Evolutionary conservation across 1,140 invertebrate species (phyloP).

Genomic region (Papilio dardanus): DNA sequence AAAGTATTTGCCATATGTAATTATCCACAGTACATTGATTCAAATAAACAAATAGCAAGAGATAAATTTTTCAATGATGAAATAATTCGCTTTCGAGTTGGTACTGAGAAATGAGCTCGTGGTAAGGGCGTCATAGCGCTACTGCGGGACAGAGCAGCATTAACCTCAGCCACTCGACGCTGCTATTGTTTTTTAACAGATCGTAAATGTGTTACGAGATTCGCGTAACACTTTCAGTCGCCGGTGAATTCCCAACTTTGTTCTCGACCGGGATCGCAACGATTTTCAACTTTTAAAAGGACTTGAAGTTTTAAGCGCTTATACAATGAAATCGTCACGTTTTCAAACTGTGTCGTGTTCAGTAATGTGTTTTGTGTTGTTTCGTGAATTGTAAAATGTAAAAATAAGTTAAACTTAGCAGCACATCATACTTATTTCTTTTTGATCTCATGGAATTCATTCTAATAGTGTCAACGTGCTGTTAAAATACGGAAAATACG

Average conservation of each 20-base stretch:
- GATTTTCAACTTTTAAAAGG: conserved; percentile 24
- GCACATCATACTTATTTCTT: no score
- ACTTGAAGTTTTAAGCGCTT: conserved; percentile 21
- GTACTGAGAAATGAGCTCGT: not conserved
- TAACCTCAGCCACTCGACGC: conserved; percentile 24
- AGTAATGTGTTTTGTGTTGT: not conserved
- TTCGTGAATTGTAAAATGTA: not conserved
- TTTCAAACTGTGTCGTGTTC: not conserved
- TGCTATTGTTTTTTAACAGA: conserved; percentile 27
- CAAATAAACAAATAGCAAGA: no score
- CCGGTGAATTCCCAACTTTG: conserved; percentile 27
- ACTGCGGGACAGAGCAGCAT: conserved; percentile 25
- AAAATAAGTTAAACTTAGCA: not conserved
- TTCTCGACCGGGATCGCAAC: not conserved
- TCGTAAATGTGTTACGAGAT: conserved; percentile 35
- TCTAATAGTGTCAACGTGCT: no score
- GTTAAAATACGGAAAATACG: no score
- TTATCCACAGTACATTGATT: no score
- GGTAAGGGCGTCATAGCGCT: conserved; percentile 2
- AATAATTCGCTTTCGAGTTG: conserved; percentile 3
- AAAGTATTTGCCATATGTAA: no score
- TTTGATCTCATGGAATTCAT: no score
- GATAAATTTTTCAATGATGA: not conserved
- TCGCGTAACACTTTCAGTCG: conserved; percentile 34
- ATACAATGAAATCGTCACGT: conserved; percentile 22